Evolutionary conservation across 2,888 invertebrate genomes (phyloP), one percentile per base, ranked within the genome.

Genomic region (Apotomis capreana): DNA sequence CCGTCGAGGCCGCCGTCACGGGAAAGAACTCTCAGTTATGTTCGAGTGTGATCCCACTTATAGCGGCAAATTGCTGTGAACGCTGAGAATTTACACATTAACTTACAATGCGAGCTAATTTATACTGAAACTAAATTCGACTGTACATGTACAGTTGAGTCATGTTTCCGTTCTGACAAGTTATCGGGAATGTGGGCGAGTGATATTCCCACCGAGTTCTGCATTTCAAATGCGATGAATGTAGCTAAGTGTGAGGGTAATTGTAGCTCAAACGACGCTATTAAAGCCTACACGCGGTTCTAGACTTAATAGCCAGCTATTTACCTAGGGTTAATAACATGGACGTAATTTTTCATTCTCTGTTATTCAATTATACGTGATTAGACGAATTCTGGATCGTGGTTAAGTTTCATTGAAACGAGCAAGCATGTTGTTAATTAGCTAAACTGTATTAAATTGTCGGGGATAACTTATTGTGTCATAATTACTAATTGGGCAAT

Each of bases 111-210:
- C 59, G 67, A 55, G 64, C 63, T 54, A 54, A 9, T n/a, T 55
- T 59, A 70, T 59, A 68, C 49, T 62, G 49, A 52, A 68, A 46
- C 6, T 68, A 80, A 79, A 77, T 65, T 65, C 80, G 84, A 86
- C 87, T 83, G 40, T 52, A 65, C 78, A 78, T 77, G 79, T 78
- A 76, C 78, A 79, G 80, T 83, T 89, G 89, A 89, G 79, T 89
- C 90, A 89, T 74, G 78, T 86, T 89, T 91, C 91, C 91, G 91
- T 81, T 85, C 79, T 75, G 82, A 83, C 89, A 78, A 86, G 87
- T 90, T 91, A 91, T 90, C 90, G 83, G 82, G 88, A 86, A 89
- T 89, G 89, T 90, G 86, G 86, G 80, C 79, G 77, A 81, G 79
- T 80, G 85, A 86, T 88, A 85, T 88, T 89, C 85, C 84, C 84